Evolutionary conservation across 2,888 invertebrate species (phyloP), one percentile per base, ranked within the genome.

Genomic region (Hyalella azteca): DNA sequence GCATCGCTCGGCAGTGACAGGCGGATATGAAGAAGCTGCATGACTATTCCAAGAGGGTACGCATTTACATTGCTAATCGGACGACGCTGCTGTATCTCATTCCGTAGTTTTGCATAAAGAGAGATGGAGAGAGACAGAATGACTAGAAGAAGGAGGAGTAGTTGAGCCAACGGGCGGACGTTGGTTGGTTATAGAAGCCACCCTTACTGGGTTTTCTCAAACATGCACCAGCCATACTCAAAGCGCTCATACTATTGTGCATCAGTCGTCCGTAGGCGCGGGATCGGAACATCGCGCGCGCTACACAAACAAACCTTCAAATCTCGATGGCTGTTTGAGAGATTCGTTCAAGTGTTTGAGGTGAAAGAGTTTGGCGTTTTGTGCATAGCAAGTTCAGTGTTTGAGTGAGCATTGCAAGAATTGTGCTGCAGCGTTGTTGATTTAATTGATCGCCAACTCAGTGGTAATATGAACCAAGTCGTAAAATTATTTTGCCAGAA

Each of bases 91-190:
- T 82, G 82, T 82, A 82, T 82, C 82, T 82, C 82, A 82, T 82
- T 82, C 79, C 66, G 77, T 82, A 79, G 82, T 82, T 82, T 82
- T 82, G 82, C 82, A 82, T 82, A 82, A 82, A 81, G 82, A 82
- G 82, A 81, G 80, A 41, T n/a, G 66, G 66, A 66, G 66, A 66
- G 66, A 66, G 66, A 66, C 36, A 22, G 66, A 66, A 66, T 36
- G 66, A 36, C 32, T 66, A 66, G 36, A 36, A 66, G 66, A 66
- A 66, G 66, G 66, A 66, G 60, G 60, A 66, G 66, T 66, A 66
- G 32, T 32, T 32, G 32, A 32, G 66, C 32, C 66, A 66, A 36
- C 32, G 22, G 66, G 66, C 32, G 66, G 45, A 66, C 66, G 32
- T 66, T 66, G 66, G 66, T 66, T 66, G 66, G 66, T 66, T 66